Conservation (phyloP, 1,140 invertebrate genomes). For the Lycorma delicatula region DNA sequence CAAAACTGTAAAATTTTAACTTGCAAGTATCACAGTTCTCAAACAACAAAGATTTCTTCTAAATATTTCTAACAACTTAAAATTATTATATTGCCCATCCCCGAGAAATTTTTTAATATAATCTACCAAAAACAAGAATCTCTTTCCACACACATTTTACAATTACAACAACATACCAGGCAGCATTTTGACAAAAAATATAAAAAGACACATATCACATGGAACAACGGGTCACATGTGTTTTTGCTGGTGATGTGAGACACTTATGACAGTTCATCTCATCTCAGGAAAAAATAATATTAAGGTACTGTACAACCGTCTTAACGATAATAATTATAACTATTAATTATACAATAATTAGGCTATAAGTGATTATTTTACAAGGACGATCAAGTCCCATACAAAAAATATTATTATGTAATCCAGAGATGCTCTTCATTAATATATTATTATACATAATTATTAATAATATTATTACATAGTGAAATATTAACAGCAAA, state of each 20-base stretch:
- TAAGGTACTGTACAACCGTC: slow-evolving; percentile 3
- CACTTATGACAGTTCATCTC: no score
- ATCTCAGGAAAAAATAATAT: neutral
- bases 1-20: neutral
- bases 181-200: slow-evolving; percentile 2
- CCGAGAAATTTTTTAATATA: neutral
- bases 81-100: neutral
- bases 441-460: no score
- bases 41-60: neutral
- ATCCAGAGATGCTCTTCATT: no score
- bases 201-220: slow-evolving; percentile 6
- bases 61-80: neutral
- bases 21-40: neutral
- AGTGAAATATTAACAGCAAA: no score
- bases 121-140: slow-evolving; percentile 1
- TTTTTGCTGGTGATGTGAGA: slow-evolving; percentile 1
- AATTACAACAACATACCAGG: slow-evolving; percentile 3
- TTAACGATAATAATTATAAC: slow-evolving; percentile 2
- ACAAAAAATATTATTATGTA: no score
- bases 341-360: slow-evolving; percentile 1
- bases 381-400: neutral
- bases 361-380: slow-evolving; percentile 3
- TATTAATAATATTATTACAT: no score
- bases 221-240: slow-evolving; percentile 2
- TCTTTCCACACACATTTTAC: slow-evolving; percentile 3